Conservation (phyloP, 2,888 invertebrate species). For the Euzetes globulus region DNA sequence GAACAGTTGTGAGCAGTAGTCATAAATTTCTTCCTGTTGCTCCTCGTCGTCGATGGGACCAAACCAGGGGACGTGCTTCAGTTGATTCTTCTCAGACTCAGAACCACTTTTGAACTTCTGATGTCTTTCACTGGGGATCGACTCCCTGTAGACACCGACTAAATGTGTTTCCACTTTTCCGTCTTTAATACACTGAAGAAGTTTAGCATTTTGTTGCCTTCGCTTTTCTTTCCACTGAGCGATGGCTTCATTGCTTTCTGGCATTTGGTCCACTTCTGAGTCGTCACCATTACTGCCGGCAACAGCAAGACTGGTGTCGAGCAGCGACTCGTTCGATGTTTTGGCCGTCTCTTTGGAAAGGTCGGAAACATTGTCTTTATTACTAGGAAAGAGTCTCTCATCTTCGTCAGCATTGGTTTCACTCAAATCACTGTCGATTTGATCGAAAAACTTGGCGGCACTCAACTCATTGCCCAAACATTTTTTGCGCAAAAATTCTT, state of each 20-base stretch:
- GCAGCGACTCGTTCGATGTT: neutral
- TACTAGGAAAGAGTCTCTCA: neutral
- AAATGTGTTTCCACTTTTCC: slow-evolving; percentile 37
- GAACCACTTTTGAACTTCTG: slow-evolving; percentile 34
- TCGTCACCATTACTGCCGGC: neutral
- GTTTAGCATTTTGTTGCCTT: slow-evolving; percentile 32
- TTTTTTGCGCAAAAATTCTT: slow-evolving; percentile 36
- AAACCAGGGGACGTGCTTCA: slow-evolving; percentile 34
- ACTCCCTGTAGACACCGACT: slow-evolving; percentile 33
- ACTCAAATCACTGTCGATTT: slow-evolving; percentile 29
- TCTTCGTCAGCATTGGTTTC: slow-evolving; percentile 3
- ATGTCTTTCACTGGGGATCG: slow-evolving; percentile 35
- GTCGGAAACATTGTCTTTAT: neutral
- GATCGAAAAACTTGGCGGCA: slow-evolving; percentile 33
- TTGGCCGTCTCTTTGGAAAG: neutral
- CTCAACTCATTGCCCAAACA: slow-evolving; percentile 31
- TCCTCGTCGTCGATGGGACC: slow-evolving; percentile 39
- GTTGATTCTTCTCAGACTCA: slow-evolving; percentile 32
- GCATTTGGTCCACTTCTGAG: neutral
- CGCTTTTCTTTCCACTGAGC: slow-evolving; percentile 34
- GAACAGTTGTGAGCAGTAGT: slow-evolving; percentile 37
- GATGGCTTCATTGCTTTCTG: neutral
- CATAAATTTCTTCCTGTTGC: slow-evolving; percentile 37
- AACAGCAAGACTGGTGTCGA: neutral
- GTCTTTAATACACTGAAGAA: slow-evolving; percentile 35